phyloP scores from a whole-genome alignment of 2,888 invertebrate genomes.

The Phorcus lineatus region DNA sequence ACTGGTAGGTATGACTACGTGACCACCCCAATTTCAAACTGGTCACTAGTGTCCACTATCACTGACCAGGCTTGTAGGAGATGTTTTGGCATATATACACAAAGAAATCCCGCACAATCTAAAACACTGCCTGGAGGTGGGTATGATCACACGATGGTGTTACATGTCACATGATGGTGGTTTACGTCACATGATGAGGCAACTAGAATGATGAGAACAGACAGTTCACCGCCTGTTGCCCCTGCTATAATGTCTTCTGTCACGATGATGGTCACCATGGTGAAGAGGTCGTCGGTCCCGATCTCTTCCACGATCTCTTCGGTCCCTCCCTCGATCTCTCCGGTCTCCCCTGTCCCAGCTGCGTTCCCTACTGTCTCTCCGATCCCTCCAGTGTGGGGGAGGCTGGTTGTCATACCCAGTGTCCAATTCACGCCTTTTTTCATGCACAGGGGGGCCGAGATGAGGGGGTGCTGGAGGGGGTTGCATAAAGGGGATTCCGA shows the following conservation, averaged over 20 bases:
- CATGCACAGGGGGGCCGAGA: not conserved
- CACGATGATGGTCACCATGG: slow-evolving; percentile 1
- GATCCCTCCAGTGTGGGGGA: not conserved
- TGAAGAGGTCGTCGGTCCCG: slow-evolving; percentile 18
- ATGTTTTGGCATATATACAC: no score
- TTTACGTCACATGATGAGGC: no score
- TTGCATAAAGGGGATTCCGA: not conserved
- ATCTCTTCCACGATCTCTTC: not conserved
- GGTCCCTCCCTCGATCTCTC: not conserved
- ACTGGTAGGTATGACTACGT: no score
- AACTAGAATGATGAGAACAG: not conserved
- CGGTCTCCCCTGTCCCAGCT: not conserved
- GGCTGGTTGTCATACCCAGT: not conserved
- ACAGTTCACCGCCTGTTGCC: not conserved
- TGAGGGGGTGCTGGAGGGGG: slow-evolving; percentile 29
- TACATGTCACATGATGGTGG: no score
- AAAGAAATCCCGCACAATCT: no score
- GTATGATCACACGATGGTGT: no score
- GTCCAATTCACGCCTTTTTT: not conserved
- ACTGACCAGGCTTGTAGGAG: no score
- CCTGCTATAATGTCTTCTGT: slow-evolving; percentile 9
- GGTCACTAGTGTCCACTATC: no score
- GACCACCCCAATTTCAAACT: no score
- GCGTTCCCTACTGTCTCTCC: not conserved
- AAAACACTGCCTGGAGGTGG: no score